Evolutionary conservation across 1,140 invertebrate species (phyloP).

Genomic region (Drosophila grimshawi): DNA sequence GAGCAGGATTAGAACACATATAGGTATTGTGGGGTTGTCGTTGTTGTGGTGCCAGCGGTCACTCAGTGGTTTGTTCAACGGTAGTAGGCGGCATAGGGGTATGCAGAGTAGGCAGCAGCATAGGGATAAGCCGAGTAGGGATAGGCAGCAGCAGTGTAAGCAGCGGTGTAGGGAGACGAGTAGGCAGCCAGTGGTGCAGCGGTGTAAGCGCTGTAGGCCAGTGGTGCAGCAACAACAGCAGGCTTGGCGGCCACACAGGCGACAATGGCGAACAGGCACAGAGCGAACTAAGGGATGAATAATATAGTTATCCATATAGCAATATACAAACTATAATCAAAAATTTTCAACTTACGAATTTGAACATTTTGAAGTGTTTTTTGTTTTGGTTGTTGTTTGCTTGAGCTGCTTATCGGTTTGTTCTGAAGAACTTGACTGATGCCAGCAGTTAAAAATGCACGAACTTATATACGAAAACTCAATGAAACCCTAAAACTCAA

Average conservation of each 20-base stretch:
- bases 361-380: slow-evolving; percentile 73
- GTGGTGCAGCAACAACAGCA: slow-evolving; percentile 63
- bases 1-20: slow-evolving; percentile 1
- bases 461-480: slow-evolving; percentile 62
- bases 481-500: slow-evolving; percentile 37
- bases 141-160: slow-evolving; percentile 61
- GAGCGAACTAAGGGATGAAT: slow-evolving; percentile 55
- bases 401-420: slow-evolving; percentile 50
- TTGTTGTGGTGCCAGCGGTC: background rate
- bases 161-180: slow-evolving; percentile 51
- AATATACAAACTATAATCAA: background rate
- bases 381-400: slow-evolving; percentile 33
- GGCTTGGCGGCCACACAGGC: slow-evolving; percentile 80
- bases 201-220: slow-evolving; percentile 85
- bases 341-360: slow-evolving; percentile 70
- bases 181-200: slow-evolving; percentile 66
- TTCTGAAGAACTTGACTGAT: slow-evolving; percentile 81
- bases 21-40: slow-evolving; percentile 13
- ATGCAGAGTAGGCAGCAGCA: slow-evolving; percentile 73
- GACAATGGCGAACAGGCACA: slow-evolving; percentile 81
- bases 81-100: slow-evolving; percentile 74
- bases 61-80: slow-evolving; percentile 54
- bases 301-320: background rate
- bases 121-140: slow-evolving; percentile 76
- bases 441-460: slow-evolving; percentile 28